These are phyloP conservation scores for Cheilosia soror DNA, from an alignment of 2,888 invertebrate genomes.

Conservation along the genomic window DNA sequence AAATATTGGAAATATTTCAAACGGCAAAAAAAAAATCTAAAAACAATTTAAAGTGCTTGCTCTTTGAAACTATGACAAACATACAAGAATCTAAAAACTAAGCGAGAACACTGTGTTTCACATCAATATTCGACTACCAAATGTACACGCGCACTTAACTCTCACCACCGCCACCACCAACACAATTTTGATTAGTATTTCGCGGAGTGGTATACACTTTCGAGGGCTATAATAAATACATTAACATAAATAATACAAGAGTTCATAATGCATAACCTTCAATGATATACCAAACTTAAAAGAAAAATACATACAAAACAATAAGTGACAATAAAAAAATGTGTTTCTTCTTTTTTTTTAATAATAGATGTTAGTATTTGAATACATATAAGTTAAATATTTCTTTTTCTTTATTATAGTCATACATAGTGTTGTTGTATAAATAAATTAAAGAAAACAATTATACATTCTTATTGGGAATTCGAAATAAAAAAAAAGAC, in stretches of 20 bases:
- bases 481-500: slow-evolving; percentile 11
- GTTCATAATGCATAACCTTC: slow-evolving; percentile 31
- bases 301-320: slow-evolving; percentile 41
- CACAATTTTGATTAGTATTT: slow-evolving; percentile 12
- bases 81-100: too few species aligned
- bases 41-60: too few species aligned
- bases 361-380: slow-evolving; percentile 14
- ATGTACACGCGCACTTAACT: neutral
- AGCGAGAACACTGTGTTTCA: neutral
- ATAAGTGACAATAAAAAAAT: slow-evolving; percentile 3
- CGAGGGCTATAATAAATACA: slow-evolving; percentile 43
- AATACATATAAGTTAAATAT: slow-evolving; percentile 45
- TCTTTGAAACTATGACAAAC: too few species aligned
- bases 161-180: slow-evolving; percentile 5
- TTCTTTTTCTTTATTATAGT: slow-evolving; percentile 44
- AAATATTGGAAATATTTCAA: too few species aligned
- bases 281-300: slow-evolving; percentile 51
- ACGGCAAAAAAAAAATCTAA: too few species aligned
- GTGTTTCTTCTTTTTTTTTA: neutral
- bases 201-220: neutral
- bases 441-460: slow-evolving; percentile 28
- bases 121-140: neutral
- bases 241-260: slow-evolving; percentile 33
- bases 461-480: slow-evolving; percentile 18
- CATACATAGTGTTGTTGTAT: slow-evolving; percentile 45